Evolutionary conservation across 2,888 invertebrate genomes (phyloP).

Genomic region (Melinopterus prodromus): DNA sequence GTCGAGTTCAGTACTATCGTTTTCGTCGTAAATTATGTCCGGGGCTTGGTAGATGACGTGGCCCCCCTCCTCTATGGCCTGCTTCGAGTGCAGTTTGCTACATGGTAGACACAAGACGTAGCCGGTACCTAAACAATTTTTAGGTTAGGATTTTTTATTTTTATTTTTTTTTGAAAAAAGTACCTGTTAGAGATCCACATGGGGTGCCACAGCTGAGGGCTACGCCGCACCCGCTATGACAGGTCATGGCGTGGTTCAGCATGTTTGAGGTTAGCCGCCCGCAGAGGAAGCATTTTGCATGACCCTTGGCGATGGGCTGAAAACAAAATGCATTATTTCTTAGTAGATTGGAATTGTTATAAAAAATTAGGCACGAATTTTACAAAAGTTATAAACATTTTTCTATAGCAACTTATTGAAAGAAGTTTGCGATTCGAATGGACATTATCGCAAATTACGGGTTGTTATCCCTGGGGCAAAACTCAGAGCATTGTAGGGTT

Average conservation of each 20-base stretch:
- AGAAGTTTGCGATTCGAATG: too few species aligned
- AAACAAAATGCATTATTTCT: background rate
- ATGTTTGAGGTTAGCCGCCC: slow-evolving; percentile 59
- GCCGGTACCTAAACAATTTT: slow-evolving; percentile 21
- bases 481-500: too few species aligned
- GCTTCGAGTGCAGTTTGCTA: slow-evolving; percentile 58
- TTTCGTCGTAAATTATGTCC: slow-evolving; percentile 58
- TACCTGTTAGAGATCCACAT: slow-evolving; percentile 63
- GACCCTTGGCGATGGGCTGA: slow-evolving; percentile 45
- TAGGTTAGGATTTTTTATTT: background rate
- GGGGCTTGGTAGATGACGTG: slow-evolving; percentile 53
- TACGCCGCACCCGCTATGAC: slow-evolving; percentile 67
- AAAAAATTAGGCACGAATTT: too few species aligned
- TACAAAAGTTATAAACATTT: too few species aligned
- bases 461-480: too few species aligned
- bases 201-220: slow-evolving; percentile 54
- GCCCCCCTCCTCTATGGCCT: slow-evolving; percentile 41
- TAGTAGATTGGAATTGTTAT: too few species aligned
- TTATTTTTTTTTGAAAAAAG: background rate
- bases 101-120: slow-evolving; percentile 65
- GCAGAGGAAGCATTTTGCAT: slow-evolving; percentile 57
- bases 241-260: slow-evolving; percentile 60
- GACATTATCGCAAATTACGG: too few species aligned
- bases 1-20: slow-evolving; percentile 44
- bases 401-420: too few species aligned